Evolutionary conservation across 92 coral and sea anemone genomes (phyloP).

Genomic region (Porites lobata): DNA sequence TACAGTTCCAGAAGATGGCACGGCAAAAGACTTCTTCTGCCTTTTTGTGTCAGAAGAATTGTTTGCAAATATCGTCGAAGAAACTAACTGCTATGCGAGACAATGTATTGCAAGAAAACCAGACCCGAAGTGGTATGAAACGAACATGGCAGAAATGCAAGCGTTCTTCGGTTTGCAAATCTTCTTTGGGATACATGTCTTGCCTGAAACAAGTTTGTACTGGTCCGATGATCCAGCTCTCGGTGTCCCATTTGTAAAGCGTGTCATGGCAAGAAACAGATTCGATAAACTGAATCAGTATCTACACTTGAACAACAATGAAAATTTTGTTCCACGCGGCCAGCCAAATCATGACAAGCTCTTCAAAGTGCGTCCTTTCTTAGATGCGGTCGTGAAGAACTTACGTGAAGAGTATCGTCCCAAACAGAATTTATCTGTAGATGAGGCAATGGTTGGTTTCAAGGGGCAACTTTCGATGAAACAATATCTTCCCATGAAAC

Average conservation of each 20-base stretch:
- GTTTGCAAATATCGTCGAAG: constrained; percentile 26
- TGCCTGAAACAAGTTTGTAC: constrained; percentile 34
- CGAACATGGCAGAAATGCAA: constrained; percentile 31
- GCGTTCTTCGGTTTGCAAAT: constrained; percentile 25
- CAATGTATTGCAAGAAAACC: constrained; percentile 15
- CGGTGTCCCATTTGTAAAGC: constrained; percentile 21
- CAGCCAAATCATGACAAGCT: constrained; percentile 9
- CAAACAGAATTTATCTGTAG: neutral
- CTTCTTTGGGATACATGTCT: constrained; percentile 34
- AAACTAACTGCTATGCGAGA: constrained; percentile 31
- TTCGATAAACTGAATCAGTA: constrained; percentile 11
- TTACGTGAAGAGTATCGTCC: constrained; percentile 12
- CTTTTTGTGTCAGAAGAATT: constrained; percentile 31
- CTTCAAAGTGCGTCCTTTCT: constrained; percentile 5
- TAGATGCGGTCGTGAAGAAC: neutral
- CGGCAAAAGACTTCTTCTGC: constrained; percentile 18
- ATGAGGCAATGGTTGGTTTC: constrained; percentile 15
- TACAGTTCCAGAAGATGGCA: constrained; percentile 33
- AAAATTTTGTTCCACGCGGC: constrained; percentile 4
- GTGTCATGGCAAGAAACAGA: constrained; percentile 32
- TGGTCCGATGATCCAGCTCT: constrained; percentile 21
- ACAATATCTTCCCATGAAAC: constrained; percentile 38
- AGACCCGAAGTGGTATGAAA: constrained; percentile 35
- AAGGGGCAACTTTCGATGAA: constrained; percentile 26
- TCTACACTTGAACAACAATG: constrained; percentile 37